Evolutionary conservation across 2,797 vertebrate genomes (phyloP).

Genomic region (Sebastolobus alascanus): DNA sequence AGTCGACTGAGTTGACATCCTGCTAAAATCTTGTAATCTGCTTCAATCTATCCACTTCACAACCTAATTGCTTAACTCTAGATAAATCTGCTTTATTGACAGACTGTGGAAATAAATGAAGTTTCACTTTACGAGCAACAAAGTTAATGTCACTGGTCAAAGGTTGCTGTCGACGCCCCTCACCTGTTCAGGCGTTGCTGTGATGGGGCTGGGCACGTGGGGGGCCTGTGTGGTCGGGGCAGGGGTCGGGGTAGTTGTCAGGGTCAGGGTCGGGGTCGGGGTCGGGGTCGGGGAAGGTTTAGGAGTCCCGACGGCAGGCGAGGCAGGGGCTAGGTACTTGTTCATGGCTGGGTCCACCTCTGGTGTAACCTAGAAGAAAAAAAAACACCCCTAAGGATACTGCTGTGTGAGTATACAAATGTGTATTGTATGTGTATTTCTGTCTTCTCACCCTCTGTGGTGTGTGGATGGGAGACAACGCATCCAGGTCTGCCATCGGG

Average conservation of each 20-base stretch:
- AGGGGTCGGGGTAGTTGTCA: slow-evolving; percentile 49
- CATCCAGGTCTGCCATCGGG: slow-evolving; percentile 96
- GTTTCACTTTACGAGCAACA: not conserved
- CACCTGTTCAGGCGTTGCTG: slow-evolving; percentile 94
- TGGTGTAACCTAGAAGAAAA: slow-evolving; percentile 88
- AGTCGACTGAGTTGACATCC: not conserved
- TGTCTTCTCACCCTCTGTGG: slow-evolving; percentile 92
- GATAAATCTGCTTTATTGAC: not conserved
- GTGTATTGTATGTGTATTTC: not conserved
- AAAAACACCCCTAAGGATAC: not conserved
- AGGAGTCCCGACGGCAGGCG: slow-evolving; percentile 57
- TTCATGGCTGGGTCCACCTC: slow-evolving; percentile 95
- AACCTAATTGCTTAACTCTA: not conserved
- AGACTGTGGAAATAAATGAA: not conserved
- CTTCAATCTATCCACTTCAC: not conserved
- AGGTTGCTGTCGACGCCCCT: not conserved
- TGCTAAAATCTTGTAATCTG: not conserved
- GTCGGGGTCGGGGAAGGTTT: slow-evolving; percentile 53
- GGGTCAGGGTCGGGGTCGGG: slow-evolving; percentile 9
- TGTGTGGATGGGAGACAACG: slow-evolving; percentile 97
- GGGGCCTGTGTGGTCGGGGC: slow-evolving; percentile 79
- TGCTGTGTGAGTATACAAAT: not conserved
- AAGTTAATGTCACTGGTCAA: not conserved
- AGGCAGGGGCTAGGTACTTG: slow-evolving; percentile 86
- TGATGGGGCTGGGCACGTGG: slow-evolving; percentile 86